Evolutionary conservation across 2,797 vertebrate species (phyloP).

Genomic region (Acanthopagrus latus): DNA sequence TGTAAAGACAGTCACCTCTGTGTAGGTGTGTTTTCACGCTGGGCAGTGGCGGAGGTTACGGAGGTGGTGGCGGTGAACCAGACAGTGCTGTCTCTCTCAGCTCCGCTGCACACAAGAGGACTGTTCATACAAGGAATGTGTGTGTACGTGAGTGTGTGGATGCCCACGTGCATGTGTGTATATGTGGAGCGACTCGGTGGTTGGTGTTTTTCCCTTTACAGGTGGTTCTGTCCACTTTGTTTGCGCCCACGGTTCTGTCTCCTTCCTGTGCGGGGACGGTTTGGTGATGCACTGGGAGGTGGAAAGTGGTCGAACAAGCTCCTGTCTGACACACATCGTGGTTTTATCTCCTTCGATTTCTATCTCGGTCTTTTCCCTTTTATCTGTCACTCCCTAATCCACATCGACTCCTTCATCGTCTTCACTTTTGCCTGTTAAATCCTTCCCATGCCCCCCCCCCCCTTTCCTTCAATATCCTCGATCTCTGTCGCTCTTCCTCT

Average conservation of each 20-base stretch:
- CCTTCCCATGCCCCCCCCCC: slow-evolving; percentile 20
- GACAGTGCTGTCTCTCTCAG: slow-evolving; percentile 80
- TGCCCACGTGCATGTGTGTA: slow-evolving; percentile 25
- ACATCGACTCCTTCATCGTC: slow-evolving; percentile 20
- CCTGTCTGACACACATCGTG: slow-evolving; percentile 6
- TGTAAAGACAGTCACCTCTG: slow-evolving; percentile 73
- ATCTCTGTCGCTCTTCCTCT: slow-evolving; percentile 23
- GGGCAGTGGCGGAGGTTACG: slow-evolving; percentile 72
- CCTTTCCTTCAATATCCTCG: slow-evolving; percentile 7
- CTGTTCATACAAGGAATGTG: slow-evolving; percentile 75
- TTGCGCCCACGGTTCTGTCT: slow-evolving; percentile 73
- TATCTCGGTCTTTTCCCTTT: slow-evolving; percentile 29
- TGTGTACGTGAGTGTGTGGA: slow-evolving; percentile 45
- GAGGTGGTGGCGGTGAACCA: slow-evolving; percentile 74
- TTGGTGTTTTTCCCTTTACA: slow-evolving; percentile 78
- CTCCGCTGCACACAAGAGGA: slow-evolving; percentile 75
- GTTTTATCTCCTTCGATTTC: slow-evolving; percentile 23
- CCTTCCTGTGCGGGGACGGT: slow-evolving; percentile 67
- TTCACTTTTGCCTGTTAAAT: slow-evolving; percentile 42
- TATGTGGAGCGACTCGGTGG: slow-evolving; percentile 56
- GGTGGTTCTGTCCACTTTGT: slow-evolving; percentile 76
- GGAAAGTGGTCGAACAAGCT: slow-evolving; percentile 56
- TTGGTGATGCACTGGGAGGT: slow-evolving; percentile 49
- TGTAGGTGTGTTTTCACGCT: slow-evolving; percentile 77
- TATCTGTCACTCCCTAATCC: slow-evolving; percentile 11